These are phyloP conservation scores for Tinea trinotella DNA, from an alignment of 2,888 invertebrate genomes.

Conservation along the genomic window DNA sequence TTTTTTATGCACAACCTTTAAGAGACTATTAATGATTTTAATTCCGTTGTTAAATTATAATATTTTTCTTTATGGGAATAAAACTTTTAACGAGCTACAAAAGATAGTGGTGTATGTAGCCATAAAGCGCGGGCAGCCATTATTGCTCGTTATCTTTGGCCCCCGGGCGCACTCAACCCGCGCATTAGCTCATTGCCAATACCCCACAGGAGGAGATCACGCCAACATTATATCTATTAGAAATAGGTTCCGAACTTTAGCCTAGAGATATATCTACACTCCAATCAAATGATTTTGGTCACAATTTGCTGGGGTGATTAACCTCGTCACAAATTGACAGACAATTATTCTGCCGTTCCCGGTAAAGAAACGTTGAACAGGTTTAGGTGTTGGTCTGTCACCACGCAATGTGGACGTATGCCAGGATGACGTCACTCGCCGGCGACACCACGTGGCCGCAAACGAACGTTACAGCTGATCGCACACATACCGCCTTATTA, in stretches of 20 bases:
- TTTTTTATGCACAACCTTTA: neutral
- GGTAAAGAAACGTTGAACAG: conserved; percentile 11
- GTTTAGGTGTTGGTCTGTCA: conserved; percentile 13
- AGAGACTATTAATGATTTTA: neutral
- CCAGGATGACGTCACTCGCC: conserved; percentile 19
- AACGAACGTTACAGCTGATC: conserved; percentile 37
- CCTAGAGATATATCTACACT: neutral
- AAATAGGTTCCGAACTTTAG: neutral
- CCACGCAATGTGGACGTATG: conserved; percentile 1
- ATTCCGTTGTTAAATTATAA: neutral
- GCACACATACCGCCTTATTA: conserved; percentile 8
- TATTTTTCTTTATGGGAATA: neutral
- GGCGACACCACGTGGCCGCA: conserved; percentile 51
- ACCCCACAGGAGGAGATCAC: neutral
- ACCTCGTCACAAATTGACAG: neutral
- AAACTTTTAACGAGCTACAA: neutral
- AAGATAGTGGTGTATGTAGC: neutral
- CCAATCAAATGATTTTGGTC: neutral
- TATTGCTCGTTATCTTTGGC: conserved; percentile 6
- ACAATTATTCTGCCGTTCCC: conserved; percentile 4
- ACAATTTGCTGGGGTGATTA: neutral
- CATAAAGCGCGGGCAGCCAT: conserved; percentile 2
- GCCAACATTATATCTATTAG: neutral
- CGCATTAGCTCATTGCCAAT: neutral
- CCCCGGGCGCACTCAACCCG: neutral